Evolutionary conservation across 2,888 invertebrate genomes (phyloP).

Genomic region (Sclerodermus sp.): DNA sequence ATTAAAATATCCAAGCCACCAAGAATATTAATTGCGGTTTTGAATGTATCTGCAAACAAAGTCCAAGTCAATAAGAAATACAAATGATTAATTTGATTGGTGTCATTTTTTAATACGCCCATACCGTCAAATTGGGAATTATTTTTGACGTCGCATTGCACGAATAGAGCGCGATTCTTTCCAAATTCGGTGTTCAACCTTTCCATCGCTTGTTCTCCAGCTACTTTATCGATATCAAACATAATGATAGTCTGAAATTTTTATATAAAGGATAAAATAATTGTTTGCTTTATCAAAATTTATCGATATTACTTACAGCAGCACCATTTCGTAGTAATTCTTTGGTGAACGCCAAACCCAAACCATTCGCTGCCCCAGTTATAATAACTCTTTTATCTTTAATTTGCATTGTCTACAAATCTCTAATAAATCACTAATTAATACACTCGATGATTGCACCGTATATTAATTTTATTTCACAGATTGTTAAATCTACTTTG

Average conservation of each 20-base stretch:
- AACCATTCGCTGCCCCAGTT: constrained; percentile 43
- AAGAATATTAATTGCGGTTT: constrained; percentile 55
- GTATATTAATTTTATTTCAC: too few relatives aligned
- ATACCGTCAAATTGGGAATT: constrained; percentile 46
- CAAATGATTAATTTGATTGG: background rate
- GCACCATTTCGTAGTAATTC: constrained; percentile 49
- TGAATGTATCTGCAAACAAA: constrained; percentile 54
- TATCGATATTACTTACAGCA: constrained; percentile 34
- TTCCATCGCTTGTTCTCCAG: constrained; percentile 34
- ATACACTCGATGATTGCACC: too few relatives aligned
- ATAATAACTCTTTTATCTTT: constrained; percentile 50
- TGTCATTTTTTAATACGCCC: constrained; percentile 4
- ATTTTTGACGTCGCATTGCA: constrained; percentile 44
- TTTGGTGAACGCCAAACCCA: constrained; percentile 42
- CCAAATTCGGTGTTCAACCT: constrained; percentile 45
- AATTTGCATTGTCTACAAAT: constrained; percentile 40
- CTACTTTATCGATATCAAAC: constrained; percentile 36
- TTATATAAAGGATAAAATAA: too few relatives aligned
- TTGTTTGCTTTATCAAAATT: background rate
- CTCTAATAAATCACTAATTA: too few relatives aligned
- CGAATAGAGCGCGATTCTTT: constrained; percentile 39
- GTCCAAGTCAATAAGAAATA: background rate
- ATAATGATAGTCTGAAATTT: constrained; percentile 38
- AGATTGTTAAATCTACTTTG: too few relatives aligned
- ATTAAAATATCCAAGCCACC: constrained; percentile 63